These are phyloP conservation scores for Prinia subflava DNA, from an alignment of 2,113 vertebrate species.

Conservation along the genomic window DNA sequence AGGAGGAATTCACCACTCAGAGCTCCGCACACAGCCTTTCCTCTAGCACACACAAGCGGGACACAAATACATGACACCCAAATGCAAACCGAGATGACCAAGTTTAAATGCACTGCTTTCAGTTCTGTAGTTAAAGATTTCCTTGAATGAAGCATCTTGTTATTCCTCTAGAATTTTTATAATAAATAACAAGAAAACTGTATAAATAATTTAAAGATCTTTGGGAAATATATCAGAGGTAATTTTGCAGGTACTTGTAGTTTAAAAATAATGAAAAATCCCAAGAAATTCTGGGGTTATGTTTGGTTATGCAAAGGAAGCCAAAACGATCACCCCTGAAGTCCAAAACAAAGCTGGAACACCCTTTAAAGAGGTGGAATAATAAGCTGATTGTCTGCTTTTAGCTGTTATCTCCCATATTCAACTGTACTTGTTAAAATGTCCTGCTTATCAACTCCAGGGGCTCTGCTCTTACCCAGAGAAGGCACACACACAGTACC, in stretches of 20 bases:
- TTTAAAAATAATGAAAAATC: neutral
- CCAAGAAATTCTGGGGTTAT: neutral
- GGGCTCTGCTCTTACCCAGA: neutral
- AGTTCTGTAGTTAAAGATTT: neutral
- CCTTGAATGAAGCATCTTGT: neutral
- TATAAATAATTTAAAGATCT: constrained; percentile 10
- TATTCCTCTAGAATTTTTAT: neutral
- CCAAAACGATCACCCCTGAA: neutral
- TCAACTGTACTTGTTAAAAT: neutral
- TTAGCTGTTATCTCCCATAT: neutral
- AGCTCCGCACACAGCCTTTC: neutral
- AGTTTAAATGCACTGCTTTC: neutral
- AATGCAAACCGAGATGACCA: neutral
- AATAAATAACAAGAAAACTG: neutral
- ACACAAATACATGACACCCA: neutral
- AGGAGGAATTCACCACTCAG: accelerated
- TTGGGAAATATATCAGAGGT: constrained; percentile 49
- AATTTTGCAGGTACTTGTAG: neutral
- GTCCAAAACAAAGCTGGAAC: neutral
- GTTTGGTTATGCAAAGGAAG: neutral
- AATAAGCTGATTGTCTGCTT: neutral
- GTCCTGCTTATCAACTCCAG: neutral
- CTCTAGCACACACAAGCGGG: neutral
- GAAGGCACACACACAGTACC: neutral
- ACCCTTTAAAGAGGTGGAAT: neutral